These are phyloP conservation scores for Anguilla obscura DNA, from an alignment of 2,797 vertebrate species.

Conservation along the genomic window DNA sequence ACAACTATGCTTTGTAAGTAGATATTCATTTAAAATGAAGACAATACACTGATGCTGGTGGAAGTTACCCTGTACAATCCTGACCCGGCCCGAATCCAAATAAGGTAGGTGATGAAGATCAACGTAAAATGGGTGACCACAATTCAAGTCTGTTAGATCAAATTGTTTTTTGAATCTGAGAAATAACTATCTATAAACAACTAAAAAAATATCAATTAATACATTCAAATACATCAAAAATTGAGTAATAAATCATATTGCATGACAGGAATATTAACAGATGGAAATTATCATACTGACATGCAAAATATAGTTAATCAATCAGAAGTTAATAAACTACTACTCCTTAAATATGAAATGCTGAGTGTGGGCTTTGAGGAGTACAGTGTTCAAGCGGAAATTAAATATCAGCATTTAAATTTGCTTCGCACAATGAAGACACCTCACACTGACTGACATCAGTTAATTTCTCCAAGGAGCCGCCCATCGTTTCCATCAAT, in stretches of 20 bases:
- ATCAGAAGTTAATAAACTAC: background rate
- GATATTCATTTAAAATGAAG: background rate
- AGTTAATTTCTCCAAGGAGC: constrained; percentile 3
- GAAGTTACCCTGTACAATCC: background rate
- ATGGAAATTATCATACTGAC: background rate
- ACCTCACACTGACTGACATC: background rate
- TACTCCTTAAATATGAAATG: background rate
- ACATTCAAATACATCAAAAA: background rate
- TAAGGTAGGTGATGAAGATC: background rate
- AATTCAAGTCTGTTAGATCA: background rate
- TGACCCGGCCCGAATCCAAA: background rate
- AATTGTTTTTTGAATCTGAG: background rate
- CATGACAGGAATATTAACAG: constrained; percentile 3
- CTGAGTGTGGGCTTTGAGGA: background rate
- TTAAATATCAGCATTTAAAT: constrained; percentile 12
- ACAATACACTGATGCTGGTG: background rate
- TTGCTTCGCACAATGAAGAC: background rate
- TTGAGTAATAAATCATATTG: background rate
- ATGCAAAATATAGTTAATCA: constrained; percentile 4
- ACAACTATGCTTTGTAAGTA: background rate
- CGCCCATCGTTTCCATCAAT: background rate
- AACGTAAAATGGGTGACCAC: background rate
- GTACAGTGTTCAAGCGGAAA: background rate
- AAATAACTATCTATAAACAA: background rate
- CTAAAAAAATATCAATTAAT: background rate